Percentiles rank a stretch among this genome's conserved stretches.
phyloP scores from a whole-genome alignment of 2,888 invertebrate genomes.

The Pelosia muscerda region DNA sequence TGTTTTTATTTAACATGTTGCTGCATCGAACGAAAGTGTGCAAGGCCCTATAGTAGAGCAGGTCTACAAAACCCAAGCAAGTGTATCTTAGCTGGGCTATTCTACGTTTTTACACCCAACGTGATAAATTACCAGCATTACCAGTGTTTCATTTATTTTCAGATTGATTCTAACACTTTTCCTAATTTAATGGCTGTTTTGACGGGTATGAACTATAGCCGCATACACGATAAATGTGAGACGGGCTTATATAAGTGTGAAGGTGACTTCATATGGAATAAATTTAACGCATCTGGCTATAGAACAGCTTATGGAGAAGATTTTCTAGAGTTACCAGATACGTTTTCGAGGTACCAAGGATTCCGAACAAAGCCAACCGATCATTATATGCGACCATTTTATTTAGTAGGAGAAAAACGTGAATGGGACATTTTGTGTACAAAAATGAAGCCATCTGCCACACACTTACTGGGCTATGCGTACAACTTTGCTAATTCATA shows the following conservation, averaged over 20 bases:
- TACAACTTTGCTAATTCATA: constrained; percentile 88
- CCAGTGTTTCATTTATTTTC: constrained; percentile 35
- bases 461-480: constrained; percentile 89
- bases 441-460: constrained; percentile 85
- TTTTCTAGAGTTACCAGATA: constrained; percentile 87
- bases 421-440: constrained; percentile 74
- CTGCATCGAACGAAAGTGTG: no score
- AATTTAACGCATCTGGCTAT: constrained; percentile 89
- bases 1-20: background rate
- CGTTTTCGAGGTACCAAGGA: constrained; percentile 87
- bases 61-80: background rate
- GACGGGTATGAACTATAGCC: constrained; percentile 88
- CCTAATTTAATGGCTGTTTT: constrained; percentile 94
- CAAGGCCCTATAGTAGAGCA: no score
- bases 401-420: constrained; percentile 87
- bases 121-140: background rate
- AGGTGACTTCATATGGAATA: constrained; percentile 92
- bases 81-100: background rate
- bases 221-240: constrained; percentile 80
- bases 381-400: constrained; percentile 92
- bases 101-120: background rate
- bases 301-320: constrained; percentile 93
- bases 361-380: constrained; percentile 92
- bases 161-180: constrained; percentile 95
- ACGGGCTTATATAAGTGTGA: constrained; percentile 86